Evolutionary conservation across 2,113 vertebrate genomes (phyloP).

Genomic region (Anthoscopus minutus): DNA sequence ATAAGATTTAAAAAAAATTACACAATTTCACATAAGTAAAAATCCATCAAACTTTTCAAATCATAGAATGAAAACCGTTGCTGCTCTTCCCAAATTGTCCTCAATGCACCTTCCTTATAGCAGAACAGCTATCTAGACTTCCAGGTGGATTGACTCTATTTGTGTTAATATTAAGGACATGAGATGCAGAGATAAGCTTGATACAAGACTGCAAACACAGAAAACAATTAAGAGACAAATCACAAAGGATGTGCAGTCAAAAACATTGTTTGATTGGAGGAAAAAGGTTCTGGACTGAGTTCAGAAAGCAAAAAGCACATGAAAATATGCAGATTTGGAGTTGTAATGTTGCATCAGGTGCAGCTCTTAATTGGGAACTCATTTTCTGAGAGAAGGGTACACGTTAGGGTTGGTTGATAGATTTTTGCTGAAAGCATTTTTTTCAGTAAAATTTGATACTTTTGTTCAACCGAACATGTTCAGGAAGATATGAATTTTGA

Average conservation of each 20-base stretch:
- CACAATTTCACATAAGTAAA: not conserved
- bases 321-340: not conserved
- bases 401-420: not conserved
- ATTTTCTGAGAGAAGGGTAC: not conserved
- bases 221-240: not conserved
- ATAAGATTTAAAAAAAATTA: not conserved
- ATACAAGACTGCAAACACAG: not conserved
- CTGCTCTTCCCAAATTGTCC: not conserved
- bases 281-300: fast-evolving
- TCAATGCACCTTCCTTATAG: not conserved
- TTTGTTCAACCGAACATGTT: not conserved
- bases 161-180: not conserved
- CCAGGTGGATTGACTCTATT: not conserved
- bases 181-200: not conserved
- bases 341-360: not conserved
- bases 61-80: not conserved
- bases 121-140: not conserved
- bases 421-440: not conserved
- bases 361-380: not conserved
- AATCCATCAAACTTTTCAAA: not conserved
- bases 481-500: not conserved
- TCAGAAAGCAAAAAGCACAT: not conserved
- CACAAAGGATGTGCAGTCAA: not conserved
- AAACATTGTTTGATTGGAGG: not conserved
- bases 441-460: not conserved